phyloP scores from a whole-genome alignment of 2,888 invertebrate genomes.

The Heliconius aoede region DNA sequence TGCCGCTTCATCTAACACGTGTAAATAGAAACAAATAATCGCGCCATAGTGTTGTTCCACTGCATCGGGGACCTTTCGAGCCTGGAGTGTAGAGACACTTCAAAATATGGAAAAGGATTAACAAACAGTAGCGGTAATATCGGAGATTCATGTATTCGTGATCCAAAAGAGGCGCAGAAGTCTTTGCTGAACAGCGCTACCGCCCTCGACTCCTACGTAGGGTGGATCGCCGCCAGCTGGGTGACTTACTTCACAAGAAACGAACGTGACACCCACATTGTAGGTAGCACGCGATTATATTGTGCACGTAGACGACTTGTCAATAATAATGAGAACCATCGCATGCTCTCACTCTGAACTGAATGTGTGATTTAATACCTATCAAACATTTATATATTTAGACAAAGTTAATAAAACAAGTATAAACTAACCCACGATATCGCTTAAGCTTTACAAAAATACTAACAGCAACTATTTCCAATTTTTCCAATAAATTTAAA shows the following conservation, averaged over 20 bases:
- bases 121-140: conserved; percentile 47
- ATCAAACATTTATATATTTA: too few relatives aligned
- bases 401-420: not conserved
- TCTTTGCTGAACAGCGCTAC: conserved; percentile 72
- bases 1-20: conserved; percentile 46
- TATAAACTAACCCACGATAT: conserved; percentile 7
- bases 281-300: conserved; percentile 62
- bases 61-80: conserved; percentile 80
- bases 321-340: not conserved
- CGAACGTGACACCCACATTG: conserved; percentile 72
- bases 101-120: conserved; percentile 55
- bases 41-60: conserved; percentile 76
- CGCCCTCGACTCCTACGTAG: conserved; percentile 76
- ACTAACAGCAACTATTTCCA: not conserved
- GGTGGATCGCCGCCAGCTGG: conserved; percentile 77
- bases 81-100: conserved; percentile 66
- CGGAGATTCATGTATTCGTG: conserved; percentile 66
- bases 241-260: conserved; percentile 71
- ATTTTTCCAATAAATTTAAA: not conserved
- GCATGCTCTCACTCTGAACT: conserved; percentile 13
- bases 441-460: not conserved
- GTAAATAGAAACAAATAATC: conserved; percentile 51
- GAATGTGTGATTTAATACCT: not conserved
- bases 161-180: conserved; percentile 66
- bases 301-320: conserved; percentile 4